These are phyloP conservation scores for Drosophila pseudoananassae DNA, from an alignment of 1,140 invertebrate species.

Conservation along the genomic window DNA sequence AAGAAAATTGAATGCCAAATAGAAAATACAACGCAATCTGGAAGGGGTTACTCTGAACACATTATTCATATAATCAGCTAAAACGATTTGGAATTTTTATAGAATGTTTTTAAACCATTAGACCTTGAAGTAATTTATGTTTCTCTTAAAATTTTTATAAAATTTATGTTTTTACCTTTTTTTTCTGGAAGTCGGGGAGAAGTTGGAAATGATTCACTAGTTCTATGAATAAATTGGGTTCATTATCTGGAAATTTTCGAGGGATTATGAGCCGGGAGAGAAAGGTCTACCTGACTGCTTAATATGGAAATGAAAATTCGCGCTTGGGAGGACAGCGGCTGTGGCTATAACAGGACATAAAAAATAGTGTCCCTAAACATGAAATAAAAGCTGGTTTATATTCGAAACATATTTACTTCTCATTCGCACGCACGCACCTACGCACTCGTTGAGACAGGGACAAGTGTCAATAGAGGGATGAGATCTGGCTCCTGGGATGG, in stretches of 20 bases:
- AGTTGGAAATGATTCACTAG: slow-evolving; percentile 31
- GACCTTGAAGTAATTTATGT: background rate
- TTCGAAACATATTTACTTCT: background rate
- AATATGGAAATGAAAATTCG: slow-evolving; percentile 34
- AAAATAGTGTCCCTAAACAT: slow-evolving; percentile 41
- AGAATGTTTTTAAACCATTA: background rate
- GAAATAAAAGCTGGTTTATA: slow-evolving; percentile 25
- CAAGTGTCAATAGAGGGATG: slow-evolving; percentile 43
- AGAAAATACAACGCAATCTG: slow-evolving; percentile 26
- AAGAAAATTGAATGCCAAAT: slow-evolving; percentile 30
- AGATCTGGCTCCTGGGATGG: background rate
- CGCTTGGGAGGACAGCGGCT: slow-evolving; percentile 6
- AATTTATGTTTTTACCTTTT: slow-evolving; percentile 2
- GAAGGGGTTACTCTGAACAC: slow-evolving; percentile 10
- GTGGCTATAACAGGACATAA: slow-evolving; percentile 3
- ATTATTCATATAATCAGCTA: background rate
- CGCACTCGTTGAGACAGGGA: slow-evolving; percentile 42
- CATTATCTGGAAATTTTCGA: slow-evolving; percentile 28
- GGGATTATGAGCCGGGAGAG: slow-evolving; percentile 4
- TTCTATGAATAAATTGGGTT: slow-evolving; percentile 50
- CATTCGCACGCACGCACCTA: slow-evolving; percentile 6
- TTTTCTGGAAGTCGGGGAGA: background rate
- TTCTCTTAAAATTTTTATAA: background rate
- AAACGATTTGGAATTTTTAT: background rate
- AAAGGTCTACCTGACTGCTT: slow-evolving; percentile 11